Evolutionary conservation across 2,113 vertebrate species (phyloP).

Genomic region (Pardalotus punctatus): DNA sequence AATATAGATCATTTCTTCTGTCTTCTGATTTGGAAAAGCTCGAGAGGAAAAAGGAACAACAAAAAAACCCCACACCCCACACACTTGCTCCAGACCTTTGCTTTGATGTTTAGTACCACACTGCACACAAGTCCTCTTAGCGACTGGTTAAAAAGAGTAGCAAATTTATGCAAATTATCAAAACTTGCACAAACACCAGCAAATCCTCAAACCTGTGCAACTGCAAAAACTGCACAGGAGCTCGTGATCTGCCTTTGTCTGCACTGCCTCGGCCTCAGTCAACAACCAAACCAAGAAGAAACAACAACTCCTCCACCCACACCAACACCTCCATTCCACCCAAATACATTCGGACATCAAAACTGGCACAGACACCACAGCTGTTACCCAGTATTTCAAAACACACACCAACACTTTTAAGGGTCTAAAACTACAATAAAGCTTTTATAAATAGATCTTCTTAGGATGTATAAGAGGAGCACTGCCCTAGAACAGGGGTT

Average conservation of each 20-base stretch:
- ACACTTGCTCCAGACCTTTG: neutral
- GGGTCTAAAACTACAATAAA: neutral
- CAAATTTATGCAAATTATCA: conserved; percentile 20
- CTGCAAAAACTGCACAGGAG: neutral
- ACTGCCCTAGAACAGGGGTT: neutral
- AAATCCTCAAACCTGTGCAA: neutral
- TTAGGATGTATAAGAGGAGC: neutral
- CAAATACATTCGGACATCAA: neutral
- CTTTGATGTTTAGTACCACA: neutral
- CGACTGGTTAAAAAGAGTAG: neutral
- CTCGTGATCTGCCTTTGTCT: neutral
- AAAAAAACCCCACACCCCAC: neutral
- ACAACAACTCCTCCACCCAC: neutral
- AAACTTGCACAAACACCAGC: neutral
- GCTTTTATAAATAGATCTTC: neutral
- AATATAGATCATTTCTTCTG: conserved; percentile 33
- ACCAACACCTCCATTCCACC: neutral
- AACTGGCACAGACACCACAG: neutral
- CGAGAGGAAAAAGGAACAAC: neutral
- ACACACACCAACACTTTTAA: neutral
- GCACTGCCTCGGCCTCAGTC: neutral
- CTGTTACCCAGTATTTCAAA: neutral
- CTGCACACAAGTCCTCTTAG: neutral
- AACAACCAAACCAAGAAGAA: neutral
- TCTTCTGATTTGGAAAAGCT: conserved; percentile 34